These are phyloP conservation scores for Drosophila simulans DNA, from an alignment of 1,140 invertebrate species.

Conservation along the genomic window DNA sequence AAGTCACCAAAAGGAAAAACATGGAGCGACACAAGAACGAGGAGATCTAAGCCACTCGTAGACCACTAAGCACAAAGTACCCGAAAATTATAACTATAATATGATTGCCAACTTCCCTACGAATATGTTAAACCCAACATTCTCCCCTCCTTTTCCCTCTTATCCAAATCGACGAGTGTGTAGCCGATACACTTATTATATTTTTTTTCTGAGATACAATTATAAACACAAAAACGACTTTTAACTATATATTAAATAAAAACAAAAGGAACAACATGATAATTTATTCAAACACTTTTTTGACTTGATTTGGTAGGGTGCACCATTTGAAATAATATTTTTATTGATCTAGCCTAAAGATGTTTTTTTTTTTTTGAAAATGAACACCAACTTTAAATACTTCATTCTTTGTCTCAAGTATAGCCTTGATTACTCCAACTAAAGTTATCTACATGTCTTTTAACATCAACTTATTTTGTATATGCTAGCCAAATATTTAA, in stretches of 20 bases:
- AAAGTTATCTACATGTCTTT: neutral
- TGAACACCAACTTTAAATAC: too few relatives aligned
- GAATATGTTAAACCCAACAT: conserved; percentile 20
- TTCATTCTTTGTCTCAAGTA: too few relatives aligned
- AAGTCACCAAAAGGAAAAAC: conserved; percentile 59
- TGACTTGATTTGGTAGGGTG: too few relatives aligned
- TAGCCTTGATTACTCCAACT: neutral
- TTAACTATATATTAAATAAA: conserved; percentile 56
- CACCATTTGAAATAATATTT: too few relatives aligned
- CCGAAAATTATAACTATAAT: conserved; percentile 24
- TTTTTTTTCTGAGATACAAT: conserved; percentile 62
- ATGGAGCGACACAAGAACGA: conserved; percentile 21
- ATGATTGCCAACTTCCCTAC: neutral
- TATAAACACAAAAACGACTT: conserved; percentile 52
- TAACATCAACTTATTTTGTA: neutral
- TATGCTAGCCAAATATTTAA: conserved; percentile 18
- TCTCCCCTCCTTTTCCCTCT: neutral
- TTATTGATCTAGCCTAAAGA: too few relatives aligned
- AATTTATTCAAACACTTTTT: conserved; percentile 3
- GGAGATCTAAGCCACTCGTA: conserved; percentile 63
- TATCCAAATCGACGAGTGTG: conserved; percentile 15
- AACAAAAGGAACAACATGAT: conserved; percentile 39
- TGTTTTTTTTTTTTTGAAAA: too few relatives aligned
- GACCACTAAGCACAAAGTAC: conserved; percentile 53
- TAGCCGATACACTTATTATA: conserved; percentile 55